These are phyloP conservation scores for Brachymystax lenok DNA, from an alignment of 2,797 vertebrate species.

Conservation along the genomic window DNA sequence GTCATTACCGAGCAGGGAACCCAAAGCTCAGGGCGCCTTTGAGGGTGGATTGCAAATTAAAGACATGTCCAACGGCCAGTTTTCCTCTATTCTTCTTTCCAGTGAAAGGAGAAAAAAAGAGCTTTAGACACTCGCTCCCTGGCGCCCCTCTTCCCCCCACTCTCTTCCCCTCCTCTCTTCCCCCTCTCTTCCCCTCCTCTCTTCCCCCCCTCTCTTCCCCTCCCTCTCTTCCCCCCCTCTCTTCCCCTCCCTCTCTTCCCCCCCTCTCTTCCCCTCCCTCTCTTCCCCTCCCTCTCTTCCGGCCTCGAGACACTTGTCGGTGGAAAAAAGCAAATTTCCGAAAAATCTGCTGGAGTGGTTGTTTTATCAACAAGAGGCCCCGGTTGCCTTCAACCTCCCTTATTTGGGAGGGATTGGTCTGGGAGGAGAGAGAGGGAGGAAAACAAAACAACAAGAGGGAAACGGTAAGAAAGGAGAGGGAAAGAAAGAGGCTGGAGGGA, in stretches of 20 bases:
- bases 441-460: conserved; percentile 57
- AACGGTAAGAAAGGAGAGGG: conserved; percentile 60
- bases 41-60: conserved; percentile 77
- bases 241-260: conserved; percentile 71
- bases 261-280: conserved; percentile 73
- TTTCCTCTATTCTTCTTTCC: conserved; percentile 73
- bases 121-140: conserved; percentile 62
- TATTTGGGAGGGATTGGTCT: conserved; percentile 51
- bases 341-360: conserved; percentile 70
- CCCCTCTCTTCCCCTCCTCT: conserved; percentile 75
- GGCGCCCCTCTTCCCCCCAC: conserved; percentile 53
- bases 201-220: too few relatives aligned
- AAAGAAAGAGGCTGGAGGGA: conserved; percentile 6
- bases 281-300: conserved; percentile 69
- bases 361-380: conserved; percentile 66
- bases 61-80: conserved; percentile 75
- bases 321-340: conserved; percentile 76
- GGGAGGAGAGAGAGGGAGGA: conserved; percentile 42
- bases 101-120: conserved; percentile 66
- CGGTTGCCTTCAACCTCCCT: conserved; percentile 58
- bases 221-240: conserved; percentile 74
- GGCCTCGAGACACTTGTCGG: conserved; percentile 78
- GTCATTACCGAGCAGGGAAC: conserved; percentile 53
- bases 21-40: conserved; percentile 72
- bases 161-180: conserved; percentile 74